Base-by-base conservation (phyloP, 2,797 vertebrate genomes). In the Myotis vivesi region DNA sequence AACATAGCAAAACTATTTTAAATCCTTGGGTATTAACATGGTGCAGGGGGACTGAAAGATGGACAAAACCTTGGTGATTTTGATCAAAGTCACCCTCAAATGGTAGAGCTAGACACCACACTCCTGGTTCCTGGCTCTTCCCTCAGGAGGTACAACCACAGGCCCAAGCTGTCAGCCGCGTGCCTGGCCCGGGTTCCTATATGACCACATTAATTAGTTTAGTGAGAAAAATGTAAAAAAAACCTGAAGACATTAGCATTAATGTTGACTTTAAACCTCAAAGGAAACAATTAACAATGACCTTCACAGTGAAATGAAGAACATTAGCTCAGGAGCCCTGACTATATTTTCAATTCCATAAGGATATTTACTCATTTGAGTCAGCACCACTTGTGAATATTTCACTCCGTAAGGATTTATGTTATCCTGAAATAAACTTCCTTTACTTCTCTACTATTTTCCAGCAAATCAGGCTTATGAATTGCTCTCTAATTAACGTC, bases 221-320 rank as follows among this genome's bases (percentile, higher is more conserved):
- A 73, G 11, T 20, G 30, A 22, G 36, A 13, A 30, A 15, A 36
- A 30, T 30, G 8, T 20, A 20, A 68, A 33, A 66, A 66, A 16
- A 28, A 22, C 3, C 5, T 33, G 3, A 76, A 76, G 46, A 83
- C 73, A 81, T 9, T 36, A 62, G 23, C 28, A 64, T 38, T 17
- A 51, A 8, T 20, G 30, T 22, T 81, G 77, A 57, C 81, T 90
- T 93, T 88, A 69, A 91, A 93, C 72, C 79, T 87, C 81, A 92
- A 57, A 95, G 82, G 85, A 89, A 95, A 94, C 25, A 91, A 76
- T 94, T 77, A 94, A 55, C 69, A 83, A 55, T 72, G 75, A 95
- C 59, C 85, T 97, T 95, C 79, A 87, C 0, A 7, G 64, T 64
- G 64, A 64, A 88, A 82, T 11, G 33, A 44, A 72, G 94, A 94